Evolutionary conservation across 2,113 vertebrate species (phyloP), one percentile per base, ranked within the genome.

Genomic region (Struthio camelus): DNA sequence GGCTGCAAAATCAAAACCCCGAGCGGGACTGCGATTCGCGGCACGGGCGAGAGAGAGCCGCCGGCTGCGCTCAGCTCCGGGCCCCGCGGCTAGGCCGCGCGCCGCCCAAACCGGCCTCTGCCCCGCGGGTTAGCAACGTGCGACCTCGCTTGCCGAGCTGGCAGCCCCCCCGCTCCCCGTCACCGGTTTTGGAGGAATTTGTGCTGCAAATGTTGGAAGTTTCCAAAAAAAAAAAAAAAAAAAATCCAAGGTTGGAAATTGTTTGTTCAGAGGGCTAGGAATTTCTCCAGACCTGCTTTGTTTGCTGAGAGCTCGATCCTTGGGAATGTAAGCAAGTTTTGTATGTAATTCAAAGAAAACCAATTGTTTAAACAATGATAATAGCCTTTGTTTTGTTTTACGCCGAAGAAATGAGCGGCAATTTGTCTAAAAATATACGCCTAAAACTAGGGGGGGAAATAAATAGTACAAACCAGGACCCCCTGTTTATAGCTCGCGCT

Each of bases 351-450:
- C 93, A 94, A 96, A 96, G 97, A 96, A 97, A 97, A 93, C 72
- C 96, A 93, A 96, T 97, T 97, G 97, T 96, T 97, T 96, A 97
- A 97, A 97, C 93, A 94, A 88, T 53, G 91, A 95, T 96, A 95
- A 97, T 96, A 83, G 93, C 56, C 61, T 97, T 97, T 96, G 94
- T 95, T 97, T 97, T 94, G 87, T 81, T 97, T 94, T 58, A 79
- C 82, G 93, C 87, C 30, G 81, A 93, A 96, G 95, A 95, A 97
- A 96, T 80, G 88, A 94, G 53, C 5, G 0, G 62, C 66, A 69
- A 94, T 95, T 97, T 97, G 95, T 93, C 95, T 97, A 97, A 97
- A 97, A 96, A 97, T 96, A 96, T 42, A 93, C 90, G 88, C 71
- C 62, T 87, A 96, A 96, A 96, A 88, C 54, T 64, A 70, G 71